Evolutionary conservation across 2,888 invertebrate species (phyloP).

Genomic region (Andrena hattorfiana): DNA sequence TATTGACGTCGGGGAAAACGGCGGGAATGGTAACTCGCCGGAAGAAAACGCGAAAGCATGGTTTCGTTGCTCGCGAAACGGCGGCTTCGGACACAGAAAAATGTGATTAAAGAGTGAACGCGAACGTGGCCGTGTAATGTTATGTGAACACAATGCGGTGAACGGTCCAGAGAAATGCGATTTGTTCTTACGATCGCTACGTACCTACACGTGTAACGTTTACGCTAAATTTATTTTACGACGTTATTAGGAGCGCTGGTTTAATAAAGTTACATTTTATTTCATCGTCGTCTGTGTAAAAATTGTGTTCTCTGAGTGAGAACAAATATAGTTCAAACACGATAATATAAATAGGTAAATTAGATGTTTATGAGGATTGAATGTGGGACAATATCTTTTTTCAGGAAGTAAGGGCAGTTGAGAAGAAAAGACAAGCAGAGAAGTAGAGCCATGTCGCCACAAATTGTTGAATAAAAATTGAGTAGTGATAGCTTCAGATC

Average conservation of each 20-base stretch:
- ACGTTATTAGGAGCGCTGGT: background rate
- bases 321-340: background rate
- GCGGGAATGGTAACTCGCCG: constrained; percentile 52
- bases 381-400: no score
- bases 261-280: background rate
- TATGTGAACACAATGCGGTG: background rate
- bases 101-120: constrained; percentile 61
- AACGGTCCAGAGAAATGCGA: constrained; percentile 5
- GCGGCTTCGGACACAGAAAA: constrained; percentile 55
- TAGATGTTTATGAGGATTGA: no score
- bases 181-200: background rate
- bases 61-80: constrained; percentile 58
- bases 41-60: constrained; percentile 62
- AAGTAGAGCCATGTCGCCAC: no score
- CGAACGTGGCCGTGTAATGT: background rate
- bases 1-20: constrained; percentile 56
- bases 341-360: background rate
- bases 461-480: no score
- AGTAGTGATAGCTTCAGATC: no score
- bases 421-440: no score
- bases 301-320: background rate
- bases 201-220: no score
- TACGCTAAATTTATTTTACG: background rate
- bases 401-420: no score
- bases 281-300: background rate